phyloP scores from a whole-genome alignment of 1,140 invertebrate genomes.

The Bombus picipes region DNA sequence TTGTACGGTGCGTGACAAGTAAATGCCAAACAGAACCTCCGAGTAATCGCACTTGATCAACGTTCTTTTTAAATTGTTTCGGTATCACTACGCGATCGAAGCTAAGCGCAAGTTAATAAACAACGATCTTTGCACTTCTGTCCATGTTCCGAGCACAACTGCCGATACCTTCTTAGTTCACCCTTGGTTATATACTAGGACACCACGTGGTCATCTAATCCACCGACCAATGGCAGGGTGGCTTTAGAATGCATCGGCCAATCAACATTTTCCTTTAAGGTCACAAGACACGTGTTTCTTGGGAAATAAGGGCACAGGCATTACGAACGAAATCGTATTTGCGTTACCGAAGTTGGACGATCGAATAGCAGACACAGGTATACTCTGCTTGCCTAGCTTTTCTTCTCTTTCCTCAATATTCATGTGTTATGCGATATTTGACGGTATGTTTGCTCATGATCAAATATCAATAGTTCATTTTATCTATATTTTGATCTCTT shows the following conservation, averaged over 20 bases:
- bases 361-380: constrained; percentile 54
- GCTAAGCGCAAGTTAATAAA: constrained; percentile 45
- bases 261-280: constrained; percentile 69
- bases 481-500: neutral
- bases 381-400: constrained; percentile 12
- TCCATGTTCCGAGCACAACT: constrained; percentile 75
- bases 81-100: constrained; percentile 58
- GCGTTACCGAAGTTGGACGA: constrained; percentile 60
- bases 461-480: neutral
- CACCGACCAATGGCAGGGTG: constrained; percentile 74
- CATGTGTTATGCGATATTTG: neutral
- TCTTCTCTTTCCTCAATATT: neutral
- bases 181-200: constrained; percentile 80
- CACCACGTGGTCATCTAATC: constrained; percentile 81
- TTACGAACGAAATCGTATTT: constrained; percentile 71
- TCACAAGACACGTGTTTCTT: constrained; percentile 75
- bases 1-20: neutral
- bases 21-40: constrained; percentile 28
- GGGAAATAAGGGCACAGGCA: constrained; percentile 73
- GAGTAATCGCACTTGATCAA: constrained; percentile 48
- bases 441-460: neutral
- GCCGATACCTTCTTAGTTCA: constrained; percentile 77
- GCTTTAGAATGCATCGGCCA: constrained; percentile 68
- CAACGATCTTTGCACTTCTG: constrained; percentile 68
- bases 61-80: neutral